Base-by-base conservation (phyloP, 2,888 invertebrate genomes). In the Caenorhabditis sinica region DNA sequence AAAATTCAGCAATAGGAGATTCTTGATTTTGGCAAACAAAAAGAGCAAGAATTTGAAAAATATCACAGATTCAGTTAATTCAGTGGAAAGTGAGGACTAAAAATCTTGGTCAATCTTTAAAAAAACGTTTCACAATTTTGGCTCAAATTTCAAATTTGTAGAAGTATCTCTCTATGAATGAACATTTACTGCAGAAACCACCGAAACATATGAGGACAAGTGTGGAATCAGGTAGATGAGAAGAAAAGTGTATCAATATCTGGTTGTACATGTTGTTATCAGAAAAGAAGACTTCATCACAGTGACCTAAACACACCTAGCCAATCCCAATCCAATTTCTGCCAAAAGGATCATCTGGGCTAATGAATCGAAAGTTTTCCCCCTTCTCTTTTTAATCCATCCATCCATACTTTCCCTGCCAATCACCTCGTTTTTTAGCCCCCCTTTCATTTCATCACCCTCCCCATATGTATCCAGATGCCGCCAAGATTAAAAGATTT, bases 401-500 rank as follows among this genome's bases (percentile, higher is more conserved):
- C 51, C 20, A 56, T 56, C 56, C 28, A 25, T 56, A 28, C 65
- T 65, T 65, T 65, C 45, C 28, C 65, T 45, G 43, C 45, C 56
- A 56, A 65, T 65, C 65, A 65, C 43, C n/a, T 60, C 60, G 33
- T 60, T 33, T 68, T 68, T 53, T 36, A 11, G 1, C 30, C 23
- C 49, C 40, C 28, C 15, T 53, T 40, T 56, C 45, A 20, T 45
- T 33, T 33, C 69, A 56, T 56, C 69, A 69, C 69, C 56, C 45
- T 61, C 40, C 40, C 36, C 65, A 40, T 40, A 11, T 11, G 40
- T 40, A 13, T 40, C 30, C 56, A 40, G 40, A 40, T 40, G 36
- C 69, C 69, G 69, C 69, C 69, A 69, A 53, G 68, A 68, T 56
- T 53, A 69, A 56, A 69, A 69, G 69, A 69, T 69, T 69, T 69